phyloP scores from a whole-genome alignment of 2,888 invertebrate genomes.

The Apamea sordens region DNA sequence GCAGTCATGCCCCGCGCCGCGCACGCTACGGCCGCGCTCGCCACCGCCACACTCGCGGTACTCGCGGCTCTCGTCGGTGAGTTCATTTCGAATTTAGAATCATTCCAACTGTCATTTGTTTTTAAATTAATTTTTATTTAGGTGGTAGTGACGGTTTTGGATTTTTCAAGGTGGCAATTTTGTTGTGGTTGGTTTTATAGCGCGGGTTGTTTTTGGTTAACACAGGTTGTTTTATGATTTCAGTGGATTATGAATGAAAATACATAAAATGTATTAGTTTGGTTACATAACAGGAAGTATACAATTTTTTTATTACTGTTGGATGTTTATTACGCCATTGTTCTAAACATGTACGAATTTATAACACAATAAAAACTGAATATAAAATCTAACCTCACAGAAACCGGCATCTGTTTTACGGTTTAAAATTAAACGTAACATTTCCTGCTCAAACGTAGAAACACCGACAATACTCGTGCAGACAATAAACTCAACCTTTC shows the following conservation, averaged over 20 bases:
- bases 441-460: conserved; percentile 21
- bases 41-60: conserved; percentile 76
- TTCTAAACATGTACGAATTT: conserved; percentile 33
- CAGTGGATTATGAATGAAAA: conserved; percentile 46
- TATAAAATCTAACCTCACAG: conserved; percentile 28
- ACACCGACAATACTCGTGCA: conserved; percentile 34
- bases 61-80: conserved; percentile 86
- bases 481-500: conserved; percentile 53
- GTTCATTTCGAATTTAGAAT: conserved; percentile 65
- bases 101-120: conserved; percentile 37
- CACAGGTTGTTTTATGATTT: conserved; percentile 29
- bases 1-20: conserved; percentile 84
- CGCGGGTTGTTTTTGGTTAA: background rate
- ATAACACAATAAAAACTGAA: conserved; percentile 40
- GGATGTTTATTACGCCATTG: conserved; percentile 16
- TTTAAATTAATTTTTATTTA: conserved; percentile 22
- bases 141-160: conserved; percentile 25
- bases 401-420: conserved; percentile 29
- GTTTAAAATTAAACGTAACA: conserved; percentile 19
- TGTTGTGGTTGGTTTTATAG: conserved; percentile 23
- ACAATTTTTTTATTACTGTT: conserved; percentile 10
- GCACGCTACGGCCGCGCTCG: conserved; percentile 70
- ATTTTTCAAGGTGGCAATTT: conserved; percentile 23
- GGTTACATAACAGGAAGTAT: conserved; percentile 47
- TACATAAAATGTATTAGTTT: conserved; percentile 9